Evolutionary conservation across 2,888 invertebrate genomes (phyloP).

Genomic region (Acanthoscelides obtectus): DNA sequence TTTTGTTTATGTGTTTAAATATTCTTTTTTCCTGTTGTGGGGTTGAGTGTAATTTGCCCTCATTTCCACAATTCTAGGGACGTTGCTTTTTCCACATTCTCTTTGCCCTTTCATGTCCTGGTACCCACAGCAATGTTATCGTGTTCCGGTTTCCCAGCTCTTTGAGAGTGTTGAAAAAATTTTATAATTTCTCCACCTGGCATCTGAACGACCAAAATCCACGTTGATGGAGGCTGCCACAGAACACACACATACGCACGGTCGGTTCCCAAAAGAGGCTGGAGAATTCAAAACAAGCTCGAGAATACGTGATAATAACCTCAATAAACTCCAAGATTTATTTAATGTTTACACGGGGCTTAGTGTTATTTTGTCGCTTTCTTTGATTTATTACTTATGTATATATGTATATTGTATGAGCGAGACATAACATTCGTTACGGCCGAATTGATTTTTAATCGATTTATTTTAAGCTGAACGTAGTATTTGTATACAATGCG

Average conservation of each 20-base stretch:
- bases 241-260: neutral
- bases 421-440: slow-evolving; percentile 8
- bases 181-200: too few species aligned
- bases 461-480: neutral
- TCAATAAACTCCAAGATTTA: slow-evolving; percentile 24
- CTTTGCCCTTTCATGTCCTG: too few species aligned
- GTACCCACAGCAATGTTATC: too few species aligned
- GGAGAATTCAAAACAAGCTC: slow-evolving; percentile 20
- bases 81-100: too few species aligned
- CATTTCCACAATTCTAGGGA: too few species aligned
- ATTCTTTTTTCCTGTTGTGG: too few species aligned
- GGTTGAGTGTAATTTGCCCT: too few species aligned
- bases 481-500: too few species aligned
- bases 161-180: too few species aligned
- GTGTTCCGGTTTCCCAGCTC: too few species aligned
- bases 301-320: slow-evolving; percentile 25
- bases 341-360: slow-evolving; percentile 22
- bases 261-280: neutral
- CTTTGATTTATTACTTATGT: slow-evolving; percentile 23
- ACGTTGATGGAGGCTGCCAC: neutral
- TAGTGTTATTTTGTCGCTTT: slow-evolving; percentile 17
- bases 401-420: slow-evolving; percentile 8
- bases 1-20: too few species aligned
- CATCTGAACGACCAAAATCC: neutral
- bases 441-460: neutral